Percentiles rank a stretch among this genome's conserved stretches.
Evolutionary conservation across 2,113 vertebrate species (phyloP).

Genomic region (Fregetta grallaria): DNA sequence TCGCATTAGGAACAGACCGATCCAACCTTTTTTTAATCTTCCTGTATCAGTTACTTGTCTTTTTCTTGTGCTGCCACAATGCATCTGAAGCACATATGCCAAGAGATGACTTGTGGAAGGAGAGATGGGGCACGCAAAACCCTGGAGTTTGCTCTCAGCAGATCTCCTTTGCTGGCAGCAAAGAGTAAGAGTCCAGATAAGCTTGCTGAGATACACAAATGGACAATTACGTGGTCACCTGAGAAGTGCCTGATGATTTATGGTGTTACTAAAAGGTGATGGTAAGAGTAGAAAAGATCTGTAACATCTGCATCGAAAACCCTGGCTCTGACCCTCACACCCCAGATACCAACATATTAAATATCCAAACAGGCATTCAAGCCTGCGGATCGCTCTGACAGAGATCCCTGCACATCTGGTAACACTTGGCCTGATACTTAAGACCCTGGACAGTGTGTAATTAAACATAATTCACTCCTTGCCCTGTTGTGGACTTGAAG

Average conservation of each 20-base stretch:
- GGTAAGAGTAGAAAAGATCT: slow-evolving; percentile 2
- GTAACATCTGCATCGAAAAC: slow-evolving; percentile 6
- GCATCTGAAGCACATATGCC: slow-evolving; percentile 42
- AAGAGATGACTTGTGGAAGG: background rate
- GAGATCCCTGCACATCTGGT: slow-evolving; percentile 50
- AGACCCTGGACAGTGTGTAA: background rate
- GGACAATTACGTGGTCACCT: background rate
- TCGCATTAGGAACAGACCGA: slow-evolving; percentile 15
- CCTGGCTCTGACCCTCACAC: background rate
- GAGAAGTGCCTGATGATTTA: slow-evolving; percentile 57
- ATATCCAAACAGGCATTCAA: background rate
- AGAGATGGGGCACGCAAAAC: background rate
- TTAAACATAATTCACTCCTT: background rate
- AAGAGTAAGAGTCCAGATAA: background rate
- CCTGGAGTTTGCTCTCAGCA: background rate
- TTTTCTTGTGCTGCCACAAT: background rate
- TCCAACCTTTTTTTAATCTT: slow-evolving; percentile 15
- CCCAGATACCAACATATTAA: background rate
- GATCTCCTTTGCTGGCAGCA: background rate
- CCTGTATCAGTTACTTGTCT: background rate
- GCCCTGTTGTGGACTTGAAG: background rate
- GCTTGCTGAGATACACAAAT: background rate
- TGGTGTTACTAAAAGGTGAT: background rate
- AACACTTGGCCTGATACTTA: slow-evolving; percentile 1
- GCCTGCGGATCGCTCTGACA: background rate